Evolutionary conservation across 2,113 vertebrate species (phyloP).

Genomic region (Mustela nigripes): DNA sequence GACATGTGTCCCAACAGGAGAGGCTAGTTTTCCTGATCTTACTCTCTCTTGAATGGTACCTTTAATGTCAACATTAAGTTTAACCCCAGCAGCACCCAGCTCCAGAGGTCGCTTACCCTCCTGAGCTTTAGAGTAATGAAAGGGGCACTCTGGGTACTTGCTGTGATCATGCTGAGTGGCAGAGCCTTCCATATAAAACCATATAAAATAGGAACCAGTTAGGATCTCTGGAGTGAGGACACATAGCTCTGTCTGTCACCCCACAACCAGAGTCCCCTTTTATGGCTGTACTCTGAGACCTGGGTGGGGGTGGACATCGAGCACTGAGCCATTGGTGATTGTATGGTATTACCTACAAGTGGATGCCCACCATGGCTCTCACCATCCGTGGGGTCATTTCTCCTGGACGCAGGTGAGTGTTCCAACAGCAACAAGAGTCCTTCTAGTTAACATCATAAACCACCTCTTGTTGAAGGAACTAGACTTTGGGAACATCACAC

Average conservation of each 20-base stretch:
- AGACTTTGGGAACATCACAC: not conserved
- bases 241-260: not conserved
- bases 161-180: not conserved
- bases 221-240: not conserved
- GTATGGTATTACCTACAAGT: not conserved
- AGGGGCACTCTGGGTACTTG: not conserved
- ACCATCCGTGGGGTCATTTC: not conserved
- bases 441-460: not conserved
- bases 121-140: too few species aligned
- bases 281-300: too few species aligned
- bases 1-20: not conserved
- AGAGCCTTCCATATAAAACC: not conserved
- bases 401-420: not conserved
- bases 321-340: accelerated
- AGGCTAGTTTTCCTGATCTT: too few species aligned
- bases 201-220: not conserved
- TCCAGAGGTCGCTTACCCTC: not conserved
- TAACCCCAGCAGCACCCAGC: not conserved
- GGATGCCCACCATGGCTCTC: not conserved
- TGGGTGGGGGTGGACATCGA: accelerated
- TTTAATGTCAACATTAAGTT: not conserved
- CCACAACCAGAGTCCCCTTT: not conserved
- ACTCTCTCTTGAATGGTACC: not conserved
- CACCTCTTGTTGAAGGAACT: not conserved
- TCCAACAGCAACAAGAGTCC: not conserved